phyloP scores from a whole-genome alignment of 30 jellyfish, hydroid and myxozoan species.

The Aurelia aurita region DNA sequence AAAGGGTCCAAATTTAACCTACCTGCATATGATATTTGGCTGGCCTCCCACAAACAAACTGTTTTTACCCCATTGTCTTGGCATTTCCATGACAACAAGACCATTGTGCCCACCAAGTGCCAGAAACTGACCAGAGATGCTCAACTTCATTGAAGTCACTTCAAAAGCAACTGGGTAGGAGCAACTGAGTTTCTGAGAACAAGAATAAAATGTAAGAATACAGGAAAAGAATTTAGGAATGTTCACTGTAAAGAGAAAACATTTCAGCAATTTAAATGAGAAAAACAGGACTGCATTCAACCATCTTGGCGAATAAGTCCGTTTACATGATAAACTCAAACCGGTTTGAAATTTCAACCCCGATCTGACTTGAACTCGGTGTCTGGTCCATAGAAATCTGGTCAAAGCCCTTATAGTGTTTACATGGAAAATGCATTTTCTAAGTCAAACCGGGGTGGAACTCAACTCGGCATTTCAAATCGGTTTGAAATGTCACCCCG shows the following conservation, averaged over 20 bases:
- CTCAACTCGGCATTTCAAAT: too few relatives aligned
- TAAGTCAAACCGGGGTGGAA: too few relatives aligned
- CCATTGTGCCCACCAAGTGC: constrained; percentile 86
- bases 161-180: constrained; percentile 77
- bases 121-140: constrained; percentile 65
- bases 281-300: too few relatives aligned
- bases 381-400: too few relatives aligned
- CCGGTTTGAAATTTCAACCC: too few relatives aligned
- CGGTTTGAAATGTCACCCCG: too few relatives aligned
- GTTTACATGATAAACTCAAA: too few relatives aligned
- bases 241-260: neutral
- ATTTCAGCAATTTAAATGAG: neutral
- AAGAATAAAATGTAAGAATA: neutral
- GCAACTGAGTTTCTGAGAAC: constrained; percentile 58
- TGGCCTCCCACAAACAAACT: constrained; percentile 87
- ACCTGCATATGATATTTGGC: constrained; percentile 86
- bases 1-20: neutral
- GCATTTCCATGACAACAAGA: constrained; percentile 83
- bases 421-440: too few relatives aligned
- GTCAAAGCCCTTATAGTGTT: too few relatives aligned
- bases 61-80: constrained; percentile 86
- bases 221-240: neutral
- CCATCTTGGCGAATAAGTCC: too few relatives aligned
- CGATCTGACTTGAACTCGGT: too few relatives aligned
- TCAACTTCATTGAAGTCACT: constrained; percentile 50